Evolutionary conservation across 2,113 vertebrate species (phyloP).

Genomic region (Clarias gariepinus): DNA sequence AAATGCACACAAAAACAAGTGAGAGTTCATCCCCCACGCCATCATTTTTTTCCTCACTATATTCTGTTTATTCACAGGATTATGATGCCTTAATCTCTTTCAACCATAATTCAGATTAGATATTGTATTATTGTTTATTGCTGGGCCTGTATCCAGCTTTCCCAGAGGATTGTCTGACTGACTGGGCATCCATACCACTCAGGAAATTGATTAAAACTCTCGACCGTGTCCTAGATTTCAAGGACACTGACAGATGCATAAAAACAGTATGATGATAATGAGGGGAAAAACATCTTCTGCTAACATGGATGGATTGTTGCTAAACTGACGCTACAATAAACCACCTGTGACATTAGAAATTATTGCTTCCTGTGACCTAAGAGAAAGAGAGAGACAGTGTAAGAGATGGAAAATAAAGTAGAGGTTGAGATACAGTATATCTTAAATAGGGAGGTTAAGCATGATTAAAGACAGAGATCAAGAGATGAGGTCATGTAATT

Average conservation of each 20-base stretch:
- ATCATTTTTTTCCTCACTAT: conserved; percentile 57
- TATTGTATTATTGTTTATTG: conserved; percentile 77
- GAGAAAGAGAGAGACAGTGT: not conserved
- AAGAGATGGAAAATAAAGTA: conserved; percentile 1
- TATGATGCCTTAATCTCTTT: conserved; percentile 77
- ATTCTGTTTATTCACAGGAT: conserved; percentile 75
- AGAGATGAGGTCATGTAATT: conserved; percentile 35
- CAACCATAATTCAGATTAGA: conserved; percentile 77
- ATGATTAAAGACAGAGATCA: conserved; percentile 4
- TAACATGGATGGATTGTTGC: not conserved
- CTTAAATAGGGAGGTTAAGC: conserved; percentile 24
- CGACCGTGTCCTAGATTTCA: conserved; percentile 72
- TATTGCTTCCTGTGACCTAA: conserved; percentile 34
- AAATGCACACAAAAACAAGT: conserved; percentile 30
- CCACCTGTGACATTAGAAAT: conserved; percentile 16
- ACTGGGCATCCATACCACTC: conserved; percentile 59
- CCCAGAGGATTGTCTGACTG: conserved; percentile 57
- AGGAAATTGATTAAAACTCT: conserved; percentile 77
- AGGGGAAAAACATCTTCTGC: conserved; percentile 12
- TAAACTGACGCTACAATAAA: conserved; percentile 16
- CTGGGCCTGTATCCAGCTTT: conserved; percentile 65
- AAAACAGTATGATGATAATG: conserved; percentile 52
- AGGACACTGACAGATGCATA: conserved; percentile 57
- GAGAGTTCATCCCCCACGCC: conserved; percentile 34
- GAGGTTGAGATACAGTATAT: not conserved